These are phyloP conservation scores for Chelonus insularis DNA, from an alignment of 1,140 invertebrate genomes.

Conservation along the genomic window DNA sequence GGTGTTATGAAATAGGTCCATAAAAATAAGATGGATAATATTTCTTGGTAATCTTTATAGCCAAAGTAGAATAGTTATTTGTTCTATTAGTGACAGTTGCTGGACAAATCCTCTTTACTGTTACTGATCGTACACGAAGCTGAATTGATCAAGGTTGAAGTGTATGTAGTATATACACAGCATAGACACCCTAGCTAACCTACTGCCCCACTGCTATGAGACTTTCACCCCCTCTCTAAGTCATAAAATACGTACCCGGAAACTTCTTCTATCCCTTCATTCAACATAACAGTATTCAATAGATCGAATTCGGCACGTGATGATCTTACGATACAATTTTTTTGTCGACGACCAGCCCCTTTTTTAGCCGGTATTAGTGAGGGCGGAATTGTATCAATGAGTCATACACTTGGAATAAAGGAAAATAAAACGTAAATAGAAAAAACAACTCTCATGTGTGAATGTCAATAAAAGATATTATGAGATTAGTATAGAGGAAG, in stretches of 20 bases:
- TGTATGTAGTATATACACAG: neutral
- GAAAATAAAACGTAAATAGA: neutral
- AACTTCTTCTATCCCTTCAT: conserved; percentile 25
- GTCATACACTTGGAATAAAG: neutral
- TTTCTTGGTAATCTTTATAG: no score
- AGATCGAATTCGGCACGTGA: conserved; percentile 30
- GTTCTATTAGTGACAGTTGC: conserved; percentile 39
- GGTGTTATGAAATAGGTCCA: neutral
- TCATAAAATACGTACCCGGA: conserved; percentile 9
- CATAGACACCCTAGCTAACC: conserved; percentile 50
- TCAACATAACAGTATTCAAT: conserved; percentile 18
- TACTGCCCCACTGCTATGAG: conserved; percentile 55
- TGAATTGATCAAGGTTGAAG: conserved; percentile 19
- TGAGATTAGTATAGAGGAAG: no score
- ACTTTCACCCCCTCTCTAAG: conserved; percentile 27
- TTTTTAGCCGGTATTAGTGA: conserved; percentile 1
- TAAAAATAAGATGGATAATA: no score
- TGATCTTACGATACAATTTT: conserved; percentile 35
- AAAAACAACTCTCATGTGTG: neutral
- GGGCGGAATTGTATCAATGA: neutral
- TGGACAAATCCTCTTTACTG: conserved; percentile 49
- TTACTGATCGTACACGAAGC: conserved; percentile 31
- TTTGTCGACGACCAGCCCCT: neutral
- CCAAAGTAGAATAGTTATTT: no score
- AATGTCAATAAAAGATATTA: no score